phyloP scores from a whole-genome alignment of 2,113 vertebrate genomes.

The Tragelaphus imberbis region DNA sequence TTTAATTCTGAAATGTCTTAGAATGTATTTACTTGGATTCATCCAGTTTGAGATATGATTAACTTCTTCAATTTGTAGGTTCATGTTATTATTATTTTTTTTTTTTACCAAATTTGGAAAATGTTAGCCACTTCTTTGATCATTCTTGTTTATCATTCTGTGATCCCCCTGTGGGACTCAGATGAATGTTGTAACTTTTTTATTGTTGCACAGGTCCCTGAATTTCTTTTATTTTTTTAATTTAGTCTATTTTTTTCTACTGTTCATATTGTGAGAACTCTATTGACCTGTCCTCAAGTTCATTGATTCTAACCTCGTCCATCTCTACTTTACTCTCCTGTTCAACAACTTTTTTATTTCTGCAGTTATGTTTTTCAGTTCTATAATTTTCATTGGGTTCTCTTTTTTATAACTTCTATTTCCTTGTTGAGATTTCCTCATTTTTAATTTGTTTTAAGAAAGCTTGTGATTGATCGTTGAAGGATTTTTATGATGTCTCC shows the following conservation, averaged over 20 bases:
- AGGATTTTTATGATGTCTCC: background rate
- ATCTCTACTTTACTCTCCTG: background rate
- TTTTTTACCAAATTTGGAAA: background rate
- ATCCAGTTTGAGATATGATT: background rate
- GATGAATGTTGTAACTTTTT: background rate
- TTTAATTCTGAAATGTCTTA: background rate
- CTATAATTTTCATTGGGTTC: background rate
- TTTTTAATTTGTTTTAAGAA: slow-evolving; percentile 2
- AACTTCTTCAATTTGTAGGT: background rate
- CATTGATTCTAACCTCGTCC: background rate
- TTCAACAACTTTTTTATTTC: background rate
- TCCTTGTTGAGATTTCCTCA: background rate
- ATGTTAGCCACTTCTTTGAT: background rate
- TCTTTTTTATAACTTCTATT: background rate
- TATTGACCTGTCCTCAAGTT: background rate
- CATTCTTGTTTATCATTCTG: background rate
- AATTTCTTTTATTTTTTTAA: background rate
- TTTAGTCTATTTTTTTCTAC: background rate
- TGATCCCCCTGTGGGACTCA: background rate
- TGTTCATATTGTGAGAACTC: background rate
- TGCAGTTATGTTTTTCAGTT: background rate
- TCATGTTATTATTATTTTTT: background rate
- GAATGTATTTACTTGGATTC: background rate
- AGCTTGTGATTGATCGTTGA: background rate
- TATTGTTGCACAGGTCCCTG: background rate